phyloP scores from a whole-genome alignment of 1,140 invertebrate species.

The Hestina assimilis region DNA sequence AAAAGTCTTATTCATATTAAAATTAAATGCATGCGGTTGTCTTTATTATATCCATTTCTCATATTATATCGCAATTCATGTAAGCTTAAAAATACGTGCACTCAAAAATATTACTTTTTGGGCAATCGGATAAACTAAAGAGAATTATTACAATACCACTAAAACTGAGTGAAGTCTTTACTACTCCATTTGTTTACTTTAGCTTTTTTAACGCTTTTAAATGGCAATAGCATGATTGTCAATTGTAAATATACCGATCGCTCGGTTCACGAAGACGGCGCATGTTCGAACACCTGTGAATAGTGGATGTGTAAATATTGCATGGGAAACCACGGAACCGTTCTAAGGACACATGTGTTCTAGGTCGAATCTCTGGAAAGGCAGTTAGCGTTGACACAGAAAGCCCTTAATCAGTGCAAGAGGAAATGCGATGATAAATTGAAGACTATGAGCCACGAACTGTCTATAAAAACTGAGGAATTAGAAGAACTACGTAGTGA shows the following conservation, averaged over 20 bases:
- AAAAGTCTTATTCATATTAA: no score
- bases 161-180: no score
- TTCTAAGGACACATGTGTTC: slow-evolving; percentile 70
- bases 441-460: slow-evolving; percentile 71
- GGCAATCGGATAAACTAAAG: no score
- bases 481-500: slow-evolving; percentile 70
- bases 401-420: slow-evolving; percentile 68
- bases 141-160: no score
- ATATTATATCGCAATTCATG: no score
- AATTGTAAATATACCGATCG: slow-evolving; percentile 9
- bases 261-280: slow-evolving; percentile 45
- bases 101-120: no score
- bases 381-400: slow-evolving; percentile 70
- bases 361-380: slow-evolving; percentile 78
- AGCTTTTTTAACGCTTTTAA: background rate
- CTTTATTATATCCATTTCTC: no score
- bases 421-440: slow-evolving; percentile 72
- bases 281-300: slow-evolving; percentile 42
- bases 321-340: slow-evolving; percentile 46
- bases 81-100: no score
- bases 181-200: no score
- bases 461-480: slow-evolving; percentile 75
- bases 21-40: no score
- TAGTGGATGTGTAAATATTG: slow-evolving; percentile 54
- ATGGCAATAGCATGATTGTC: slow-evolving; percentile 9